Evolutionary conservation across 2,797 vertebrate species (phyloP), one percentile per base, ranked within the genome.

Genomic region (Philypnodon macrostomus): DNA sequence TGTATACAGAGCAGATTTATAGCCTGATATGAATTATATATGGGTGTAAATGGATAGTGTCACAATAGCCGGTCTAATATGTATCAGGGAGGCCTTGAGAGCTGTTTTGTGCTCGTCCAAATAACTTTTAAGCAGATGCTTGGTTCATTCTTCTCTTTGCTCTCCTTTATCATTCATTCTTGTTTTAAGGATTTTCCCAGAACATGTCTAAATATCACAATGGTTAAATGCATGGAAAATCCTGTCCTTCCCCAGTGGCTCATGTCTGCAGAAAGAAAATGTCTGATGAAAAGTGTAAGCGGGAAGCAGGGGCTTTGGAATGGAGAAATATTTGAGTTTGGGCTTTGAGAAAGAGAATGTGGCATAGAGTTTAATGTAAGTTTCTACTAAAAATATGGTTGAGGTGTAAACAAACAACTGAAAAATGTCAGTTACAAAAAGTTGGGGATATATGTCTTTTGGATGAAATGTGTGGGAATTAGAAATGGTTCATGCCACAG

Each of bases 1-100:
- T 77, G 72, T 77, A 81, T 79, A 77, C 30, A 53, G 69, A 64
- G 47, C 58, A 58, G 61, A 80, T 81, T 71, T 82, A 84, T 76
- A 62, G 67, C 54, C 48, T 68, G 67, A 46, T 67, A 67, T 84
- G 72, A 89, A 86, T 87, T 85, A 81, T 85, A 84, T 67, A 83
- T 81, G 64, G 66, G 65, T 84, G 76, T 83, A 82, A 85, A 87
- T 85, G 77, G 70, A 86, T 79, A 61, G 80, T 75, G 83, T 81
- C 63, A 71, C 85, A 86, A 85, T 85, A 63, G 51, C 47, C 62
- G 56, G 68, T 83, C 86, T 89, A 86, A 83, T 79, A 79, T 72
- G 63, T 65, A 62, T 76, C 73, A 76, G 72, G 51, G 58, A 0
- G 13, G 59, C 62, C 58, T 21, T 75, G 66, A 53, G 53, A 57